phyloP scores from a whole-genome alignment of 2,113 vertebrate species.

The Triplophysa siluroides region DNA sequence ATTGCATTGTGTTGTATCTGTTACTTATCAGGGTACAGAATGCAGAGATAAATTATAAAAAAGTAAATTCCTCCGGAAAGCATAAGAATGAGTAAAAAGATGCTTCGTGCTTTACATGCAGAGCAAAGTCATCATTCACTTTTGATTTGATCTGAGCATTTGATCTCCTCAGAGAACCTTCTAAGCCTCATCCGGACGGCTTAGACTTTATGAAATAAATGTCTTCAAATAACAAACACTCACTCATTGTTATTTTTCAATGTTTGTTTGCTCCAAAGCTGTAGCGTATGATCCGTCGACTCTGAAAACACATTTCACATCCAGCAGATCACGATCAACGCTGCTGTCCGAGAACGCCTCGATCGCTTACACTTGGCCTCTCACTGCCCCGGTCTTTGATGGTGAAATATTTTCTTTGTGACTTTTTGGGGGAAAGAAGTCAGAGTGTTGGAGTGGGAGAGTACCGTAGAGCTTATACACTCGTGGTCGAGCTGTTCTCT shows the following conservation, averaged over 20 bases:
- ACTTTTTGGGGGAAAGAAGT: neutral
- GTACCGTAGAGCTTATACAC: neutral
- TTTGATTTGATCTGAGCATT: conserved; percentile 27
- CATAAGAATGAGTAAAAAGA: neutral
- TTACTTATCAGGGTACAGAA: neutral
- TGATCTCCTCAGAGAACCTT: neutral
- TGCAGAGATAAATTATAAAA: neutral
- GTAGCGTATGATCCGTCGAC: neutral
- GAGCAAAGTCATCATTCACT: conserved; percentile 9
- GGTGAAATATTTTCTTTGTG: conserved; percentile 4
- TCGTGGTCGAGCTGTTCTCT: conserved; percentile 18
- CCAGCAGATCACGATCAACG: conserved; percentile 27
- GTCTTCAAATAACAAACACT: neutral
- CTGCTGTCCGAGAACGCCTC: neutral
- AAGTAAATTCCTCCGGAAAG: neutral
- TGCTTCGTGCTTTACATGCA: neutral
- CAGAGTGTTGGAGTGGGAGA: neutral
- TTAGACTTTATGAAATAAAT: conserved; percentile 13
- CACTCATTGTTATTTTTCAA: conserved; percentile 8
- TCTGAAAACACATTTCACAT: neutral
- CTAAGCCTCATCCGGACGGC: neutral
- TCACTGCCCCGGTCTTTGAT: neutral
- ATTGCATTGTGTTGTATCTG: too few relatives aligned
- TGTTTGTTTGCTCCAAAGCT: conserved; percentile 24
- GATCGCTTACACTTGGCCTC: neutral